These are phyloP conservation scores for Ataeniobius toweri DNA, from an alignment of 2,797 vertebrate species.

Conservation along the genomic window DNA sequence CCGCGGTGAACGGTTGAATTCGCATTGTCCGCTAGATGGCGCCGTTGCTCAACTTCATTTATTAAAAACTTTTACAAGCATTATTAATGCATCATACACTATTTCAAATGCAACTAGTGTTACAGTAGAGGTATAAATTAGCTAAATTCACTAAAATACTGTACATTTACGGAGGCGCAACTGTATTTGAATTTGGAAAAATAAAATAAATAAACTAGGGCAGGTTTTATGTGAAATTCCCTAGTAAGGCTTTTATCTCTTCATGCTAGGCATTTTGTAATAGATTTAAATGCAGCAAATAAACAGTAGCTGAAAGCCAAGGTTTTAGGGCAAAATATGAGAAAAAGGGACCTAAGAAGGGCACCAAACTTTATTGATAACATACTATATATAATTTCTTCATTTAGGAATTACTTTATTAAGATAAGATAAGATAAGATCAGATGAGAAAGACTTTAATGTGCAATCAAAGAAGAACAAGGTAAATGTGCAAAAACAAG, in stretches of 20 bases:
- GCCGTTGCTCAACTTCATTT: not conserved
- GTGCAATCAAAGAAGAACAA: too few relatives aligned
- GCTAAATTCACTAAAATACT: not conserved
- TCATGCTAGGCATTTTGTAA: not conserved
- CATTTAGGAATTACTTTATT: too few relatives aligned
- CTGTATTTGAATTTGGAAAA: not conserved
- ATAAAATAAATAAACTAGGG: not conserved
- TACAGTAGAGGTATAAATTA: not conserved
- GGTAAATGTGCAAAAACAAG: too few relatives aligned
- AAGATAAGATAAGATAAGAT: too few relatives aligned
- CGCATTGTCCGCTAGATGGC: constrained; percentile 35
- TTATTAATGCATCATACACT: not conserved
- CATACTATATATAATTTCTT: too few relatives aligned
- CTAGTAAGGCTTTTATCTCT: not conserved
- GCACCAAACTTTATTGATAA: too few relatives aligned
- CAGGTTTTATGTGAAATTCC: not conserved
- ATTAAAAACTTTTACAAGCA: not conserved
- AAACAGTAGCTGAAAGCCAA: not conserved
- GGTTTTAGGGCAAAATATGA: not conserved
- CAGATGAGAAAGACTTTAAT: too few relatives aligned
- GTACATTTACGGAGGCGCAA: not conserved
- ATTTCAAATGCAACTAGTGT: not conserved
- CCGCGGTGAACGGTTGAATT: constrained; percentile 13
- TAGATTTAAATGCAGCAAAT: not conserved
- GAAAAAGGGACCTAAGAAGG: not conserved